Evolutionary conservation across 2,113 vertebrate species (phyloP).

Genomic region (Paradisaea rubra): DNA sequence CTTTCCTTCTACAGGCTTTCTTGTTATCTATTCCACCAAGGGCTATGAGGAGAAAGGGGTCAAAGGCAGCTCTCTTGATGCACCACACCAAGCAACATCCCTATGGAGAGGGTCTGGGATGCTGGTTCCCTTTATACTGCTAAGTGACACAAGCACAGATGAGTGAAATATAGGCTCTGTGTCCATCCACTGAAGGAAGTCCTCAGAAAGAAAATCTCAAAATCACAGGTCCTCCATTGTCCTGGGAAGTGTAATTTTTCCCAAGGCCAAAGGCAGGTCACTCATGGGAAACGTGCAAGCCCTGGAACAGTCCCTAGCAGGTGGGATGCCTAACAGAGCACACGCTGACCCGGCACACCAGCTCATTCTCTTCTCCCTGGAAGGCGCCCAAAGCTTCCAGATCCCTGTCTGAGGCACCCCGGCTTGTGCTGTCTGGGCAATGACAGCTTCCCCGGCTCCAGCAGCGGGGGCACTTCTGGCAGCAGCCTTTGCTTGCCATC

Average conservation of each 20-base stretch:
- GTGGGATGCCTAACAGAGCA: background rate
- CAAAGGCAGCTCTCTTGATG: background rate
- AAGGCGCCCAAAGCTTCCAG: background rate
- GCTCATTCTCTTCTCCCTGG: background rate
- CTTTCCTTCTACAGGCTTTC: background rate
- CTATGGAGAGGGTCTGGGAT: rapidly evolving
- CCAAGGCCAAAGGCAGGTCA: background rate
- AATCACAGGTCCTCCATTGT: background rate
- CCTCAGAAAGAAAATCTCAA: background rate
- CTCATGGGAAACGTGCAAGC: rapidly evolving
- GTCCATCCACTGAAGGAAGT: background rate
- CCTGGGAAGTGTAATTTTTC: background rate
- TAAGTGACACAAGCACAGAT: background rate
- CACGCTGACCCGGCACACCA: background rate
- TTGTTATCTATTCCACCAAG: background rate
- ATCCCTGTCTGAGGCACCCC: background rate
- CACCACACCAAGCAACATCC: background rate
- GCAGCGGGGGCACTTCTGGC: background rate
- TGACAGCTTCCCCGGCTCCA: background rate
- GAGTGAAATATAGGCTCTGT: background rate
- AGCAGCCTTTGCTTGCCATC: background rate
- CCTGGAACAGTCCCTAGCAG: rapidly evolving
- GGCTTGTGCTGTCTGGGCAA: background rate
- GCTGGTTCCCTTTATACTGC: background rate
- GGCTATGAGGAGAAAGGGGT: background rate